Base-by-base conservation (phyloP, 1,140 invertebrate genomes). In the Rhagoletis zephyria region DNA sequence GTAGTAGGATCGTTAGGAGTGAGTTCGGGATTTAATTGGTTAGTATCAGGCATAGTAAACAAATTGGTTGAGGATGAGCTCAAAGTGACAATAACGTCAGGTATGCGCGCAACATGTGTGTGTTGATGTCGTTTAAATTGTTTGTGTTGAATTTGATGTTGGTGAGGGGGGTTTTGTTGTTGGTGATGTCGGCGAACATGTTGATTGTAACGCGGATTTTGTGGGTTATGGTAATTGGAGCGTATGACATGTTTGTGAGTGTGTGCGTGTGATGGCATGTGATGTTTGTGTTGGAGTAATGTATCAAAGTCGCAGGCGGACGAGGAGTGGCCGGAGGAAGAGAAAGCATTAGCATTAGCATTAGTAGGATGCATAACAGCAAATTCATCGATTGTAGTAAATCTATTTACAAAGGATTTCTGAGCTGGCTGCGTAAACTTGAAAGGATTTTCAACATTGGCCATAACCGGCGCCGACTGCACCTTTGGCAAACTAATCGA, bases 391-490 rank as follows among this genome's bases (percentile, higher is more conserved):
- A 74, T 87, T 42, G 65, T 70, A 60, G 86, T 48, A 59, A 70
- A 70, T 61, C 77, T 60, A 87, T 87, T 87, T 60, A 87, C 19
- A 87, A 89, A 86, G 14, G 64, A 59, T 74, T 65, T 77, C 70
- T 86, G 64, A 51, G 87, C 42, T 74, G 65, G 48, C 86, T 67
- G 61, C 48, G 85, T 65, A 89, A 91, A 92, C 1, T 89, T 89
- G 88, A 92, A 91, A 0, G 91, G 90, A 89, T 90, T 92, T 67
- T 89, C 89, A 0, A 64, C 63, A 70, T 70, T 74, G 87, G 14
- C 64, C 61, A 88, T 88, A 40, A 91, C 81, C 1, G 90, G 89
- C 60, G 91, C 90, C 56, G 90, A 86, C 7, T 88, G 74, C 16
- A 85, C 81, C 19, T 86, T 61, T 30, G 40, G 63, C 48, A 88